Evolutionary conservation across 2,888 invertebrate genomes (phyloP), one percentile per base, ranked within the genome.

Genomic region (Diaperis boleti): DNA sequence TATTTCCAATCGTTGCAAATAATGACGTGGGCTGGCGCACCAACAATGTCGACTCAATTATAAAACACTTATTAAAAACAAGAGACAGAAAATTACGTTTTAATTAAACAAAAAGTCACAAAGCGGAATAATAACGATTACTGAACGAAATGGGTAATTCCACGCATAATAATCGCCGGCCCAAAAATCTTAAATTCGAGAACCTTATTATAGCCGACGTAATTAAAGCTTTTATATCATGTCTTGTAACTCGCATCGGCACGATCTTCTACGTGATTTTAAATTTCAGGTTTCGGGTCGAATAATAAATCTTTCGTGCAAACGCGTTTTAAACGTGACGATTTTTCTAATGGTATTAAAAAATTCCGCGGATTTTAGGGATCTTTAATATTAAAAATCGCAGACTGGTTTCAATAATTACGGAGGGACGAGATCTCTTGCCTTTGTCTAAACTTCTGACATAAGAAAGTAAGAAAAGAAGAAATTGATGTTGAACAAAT

Each of bases 261-360:
- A 42, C 31, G 42, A 41, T 42, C 42, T 42, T 15, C 20, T 11
- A 35, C 57, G 57, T 47, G 57, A 57, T 35, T 57, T 57, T 57
- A 57, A 57, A 57, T 45, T 54, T 54, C 15, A 54, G 42, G 42
- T 54, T 54, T 54, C 20, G 20, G 4, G 20, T 20, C 26, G 6
- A n/a, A n/a, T 49, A 49, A 20, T 52, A 35, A 52, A 47, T 41
- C 52, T 50, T 33, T 52, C 45, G 13, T 26, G 31, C 50, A 60
- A 50, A 52, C 59, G 50, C 52, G 33, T 29, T 37, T 2, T 20
- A 63, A 39, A 63, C 63, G 63, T 63, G 63, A 63, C 63, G 54
- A 63, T 59, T 59, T 59, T 63, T 63, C 20, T 63, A 59, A 63
- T 57, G 54, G 45, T 45, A 26, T 57, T 52, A 63, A 59, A 57